Conservation (phyloP, 2,113 vertebrate species). For the Acanthochromis polyacanthus region DNA sequence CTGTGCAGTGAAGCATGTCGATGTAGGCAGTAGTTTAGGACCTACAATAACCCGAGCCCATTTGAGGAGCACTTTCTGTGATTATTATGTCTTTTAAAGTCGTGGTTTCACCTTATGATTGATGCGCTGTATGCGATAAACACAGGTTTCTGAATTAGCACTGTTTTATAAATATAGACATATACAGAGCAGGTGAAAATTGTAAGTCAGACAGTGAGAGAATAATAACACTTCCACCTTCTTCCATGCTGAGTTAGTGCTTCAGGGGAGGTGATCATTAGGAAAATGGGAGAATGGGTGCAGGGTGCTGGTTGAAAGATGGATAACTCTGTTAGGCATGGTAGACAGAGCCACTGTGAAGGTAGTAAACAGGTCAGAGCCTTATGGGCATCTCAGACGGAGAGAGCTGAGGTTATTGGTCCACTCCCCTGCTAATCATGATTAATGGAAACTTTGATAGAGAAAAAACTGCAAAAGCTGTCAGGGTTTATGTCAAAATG, state of each 20-base stretch:
- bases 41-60: slow-evolving; percentile 1
- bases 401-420: slow-evolving; percentile 54
- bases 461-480: slow-evolving; percentile 23
- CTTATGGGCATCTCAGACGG: slow-evolving; percentile 56
- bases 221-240: slow-evolving; percentile 35
- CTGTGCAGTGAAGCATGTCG: slow-evolving; percentile 26
- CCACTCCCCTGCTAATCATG: slow-evolving; percentile 54
- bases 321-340: slow-evolving; percentile 72
- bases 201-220: slow-evolving; percentile 31
- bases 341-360: slow-evolving; percentile 71
- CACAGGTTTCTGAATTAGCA: background rate
- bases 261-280: slow-evolving; percentile 76
- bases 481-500: slow-evolving; percentile 29
- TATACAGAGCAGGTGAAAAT: slow-evolving; percentile 11
- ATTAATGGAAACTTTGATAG: slow-evolving; percentile 60
- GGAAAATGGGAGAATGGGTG: slow-evolving; percentile 70
- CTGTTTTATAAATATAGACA: slow-evolving; percentile 4
- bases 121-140: background rate
- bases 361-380: slow-evolving; percentile 76
- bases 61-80: slow-evolving; percentile 12
- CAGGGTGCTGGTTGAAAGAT: slow-evolving; percentile 73
- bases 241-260: slow-evolving; percentile 59
- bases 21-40: slow-evolving; percentile 19
- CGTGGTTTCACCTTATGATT: background rate
- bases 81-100: slow-evolving; percentile 20